These are phyloP conservation scores for Sesia bembeciformis DNA, from an alignment of 2,888 invertebrate species.

Conservation along the genomic window DNA sequence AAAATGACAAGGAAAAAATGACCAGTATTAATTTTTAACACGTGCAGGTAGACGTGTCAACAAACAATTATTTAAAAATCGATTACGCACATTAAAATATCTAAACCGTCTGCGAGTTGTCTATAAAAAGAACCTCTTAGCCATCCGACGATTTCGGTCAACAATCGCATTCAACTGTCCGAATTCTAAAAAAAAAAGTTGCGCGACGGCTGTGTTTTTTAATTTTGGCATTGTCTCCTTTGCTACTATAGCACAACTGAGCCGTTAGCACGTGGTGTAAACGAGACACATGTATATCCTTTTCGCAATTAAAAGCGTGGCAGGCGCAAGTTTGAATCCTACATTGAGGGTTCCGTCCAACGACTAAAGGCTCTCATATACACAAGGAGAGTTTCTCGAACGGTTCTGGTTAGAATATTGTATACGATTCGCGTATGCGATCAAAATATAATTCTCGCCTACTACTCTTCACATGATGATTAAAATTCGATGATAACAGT, in stretches of 20 bases:
- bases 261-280: background rate
- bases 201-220: background rate
- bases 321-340: no score
- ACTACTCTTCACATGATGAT: no score
- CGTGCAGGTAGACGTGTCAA: background rate
- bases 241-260: background rate
- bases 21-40: no score
- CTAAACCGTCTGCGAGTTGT: slow-evolving; percentile 12
- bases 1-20: no score
- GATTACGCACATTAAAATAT: slow-evolving; percentile 9
- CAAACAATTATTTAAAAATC: slow-evolving; percentile 2
- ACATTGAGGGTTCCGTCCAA: no score
- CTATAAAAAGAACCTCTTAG: slow-evolving; percentile 16
- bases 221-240: background rate
- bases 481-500: no score
- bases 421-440: no score
- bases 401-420: no score
- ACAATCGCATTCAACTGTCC: background rate
- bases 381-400: no score
- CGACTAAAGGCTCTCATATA: no score
- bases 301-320: no score
- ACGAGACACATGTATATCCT: background rate
- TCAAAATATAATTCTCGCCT: no score
- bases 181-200: background rate
- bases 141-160: background rate